These are phyloP conservation scores for Furcula furcula DNA, from an alignment of 2,888 invertebrate genomes.

Conservation along the genomic window DNA sequence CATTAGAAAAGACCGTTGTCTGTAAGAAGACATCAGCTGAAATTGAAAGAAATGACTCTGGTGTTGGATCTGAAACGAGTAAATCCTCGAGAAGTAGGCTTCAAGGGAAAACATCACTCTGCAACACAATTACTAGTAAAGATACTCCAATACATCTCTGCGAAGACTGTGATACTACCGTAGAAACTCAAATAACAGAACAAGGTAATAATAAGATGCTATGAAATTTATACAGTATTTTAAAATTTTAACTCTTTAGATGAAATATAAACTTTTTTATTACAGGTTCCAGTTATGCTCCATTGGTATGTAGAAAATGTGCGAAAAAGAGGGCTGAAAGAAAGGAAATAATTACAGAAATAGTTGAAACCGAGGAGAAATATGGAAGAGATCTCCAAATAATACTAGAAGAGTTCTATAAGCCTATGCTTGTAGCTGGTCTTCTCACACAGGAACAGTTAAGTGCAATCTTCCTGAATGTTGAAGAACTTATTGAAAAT, in stretches of 20 bases:
- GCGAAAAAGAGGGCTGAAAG: conserved; percentile 93
- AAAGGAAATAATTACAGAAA: conserved; percentile 96
- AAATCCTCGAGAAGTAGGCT: conserved; percentile 91
- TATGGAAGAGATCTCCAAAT: conserved; percentile 96
- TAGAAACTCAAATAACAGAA: conserved; percentile 89
- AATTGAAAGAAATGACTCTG: conserved; percentile 95
- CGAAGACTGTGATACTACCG: conserved; percentile 92
- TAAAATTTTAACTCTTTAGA: background rate
- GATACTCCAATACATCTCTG: conserved; percentile 86
- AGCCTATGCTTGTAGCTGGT: conserved; percentile 96
- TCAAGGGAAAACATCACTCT: conserved; percentile 81
- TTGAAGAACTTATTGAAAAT: conserved; percentile 94
- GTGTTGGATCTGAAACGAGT: conserved; percentile 95
- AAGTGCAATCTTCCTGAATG: conserved; percentile 95
- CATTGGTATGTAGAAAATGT: conserved; percentile 93
- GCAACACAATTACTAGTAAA: conserved; percentile 73
- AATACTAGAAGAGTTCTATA: conserved; percentile 95
- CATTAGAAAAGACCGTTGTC: conserved; percentile 76
- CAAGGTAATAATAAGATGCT: conserved; percentile 77
- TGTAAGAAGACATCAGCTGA: conserved; percentile 85
- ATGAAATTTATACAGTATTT: background rate
- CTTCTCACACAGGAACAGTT: conserved; percentile 95
- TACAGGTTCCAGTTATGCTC: conserved; percentile 87
- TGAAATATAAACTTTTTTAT: conserved; percentile 3
- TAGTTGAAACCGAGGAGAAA: conserved; percentile 97